A percentile compares a stretch with the other conserved stretches of the same genome.
Evolutionary conservation across 2,888 invertebrate genomes (phyloP).

Genomic region (Macaria liturata): DNA sequence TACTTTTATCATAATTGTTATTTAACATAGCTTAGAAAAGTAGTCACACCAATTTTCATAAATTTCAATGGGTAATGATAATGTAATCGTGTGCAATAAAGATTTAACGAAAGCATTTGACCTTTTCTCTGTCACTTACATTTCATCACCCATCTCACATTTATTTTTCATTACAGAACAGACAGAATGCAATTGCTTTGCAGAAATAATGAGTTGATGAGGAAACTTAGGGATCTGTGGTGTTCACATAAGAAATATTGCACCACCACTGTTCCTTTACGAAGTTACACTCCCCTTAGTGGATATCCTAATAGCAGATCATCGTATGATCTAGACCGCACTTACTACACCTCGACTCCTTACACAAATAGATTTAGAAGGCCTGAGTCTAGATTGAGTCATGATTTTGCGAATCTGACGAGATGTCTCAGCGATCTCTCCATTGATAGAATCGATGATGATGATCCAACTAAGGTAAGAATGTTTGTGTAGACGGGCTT

Average conservation of each 20-base stretch:
- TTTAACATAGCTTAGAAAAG: conserved; percentile 5
- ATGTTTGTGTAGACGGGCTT: conserved; percentile 19
- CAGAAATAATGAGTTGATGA: conserved; percentile 85
- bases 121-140: conserved; percentile 25
- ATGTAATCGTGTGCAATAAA: conserved; percentile 60
- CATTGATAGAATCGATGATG: conserved; percentile 67
- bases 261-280: conserved; percentile 66
- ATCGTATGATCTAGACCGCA: conserved; percentile 75
- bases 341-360: conserved; percentile 70
- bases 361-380: conserved; percentile 68
- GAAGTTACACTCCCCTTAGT: conserved; percentile 71
- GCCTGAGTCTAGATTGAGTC: conserved; percentile 45
- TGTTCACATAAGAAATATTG: conserved; percentile 84
- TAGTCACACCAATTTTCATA: background rate
- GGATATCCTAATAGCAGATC: conserved; percentile 75
- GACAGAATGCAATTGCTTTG: conserved; percentile 84
- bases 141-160: conserved; percentile 36
- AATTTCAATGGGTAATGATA: conserved; percentile 62
- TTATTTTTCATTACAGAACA: conserved; percentile 79
- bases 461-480: conserved; percentile 70
- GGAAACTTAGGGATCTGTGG: conserved; percentile 84
- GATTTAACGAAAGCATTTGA: conserved; percentile 27
- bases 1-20: background rate
- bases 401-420: conserved; percentile 59
- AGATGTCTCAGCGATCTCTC: conserved; percentile 70